phyloP scores from a whole-genome alignment of 2,797 vertebrate genomes.

The Macropus fuliginosus region DNA sequence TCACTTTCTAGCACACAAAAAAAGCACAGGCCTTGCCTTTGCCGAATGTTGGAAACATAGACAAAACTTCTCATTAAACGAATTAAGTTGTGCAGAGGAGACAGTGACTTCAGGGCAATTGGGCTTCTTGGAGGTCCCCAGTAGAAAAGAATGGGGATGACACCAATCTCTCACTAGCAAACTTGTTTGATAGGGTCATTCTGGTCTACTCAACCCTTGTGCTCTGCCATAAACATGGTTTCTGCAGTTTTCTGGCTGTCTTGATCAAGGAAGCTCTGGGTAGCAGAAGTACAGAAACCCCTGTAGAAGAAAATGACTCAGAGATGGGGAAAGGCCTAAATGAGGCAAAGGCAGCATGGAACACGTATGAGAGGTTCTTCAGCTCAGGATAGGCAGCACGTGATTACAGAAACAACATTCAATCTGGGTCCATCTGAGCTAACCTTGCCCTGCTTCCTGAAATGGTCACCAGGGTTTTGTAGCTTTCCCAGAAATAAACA shows the following conservation, averaged over 20 bases:
- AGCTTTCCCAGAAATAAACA: constrained; percentile 24
- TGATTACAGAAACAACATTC: constrained; percentile 50
- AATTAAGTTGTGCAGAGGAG: not conserved
- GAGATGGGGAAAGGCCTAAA: constrained; percentile 30
- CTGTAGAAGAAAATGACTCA: constrained; percentile 47
- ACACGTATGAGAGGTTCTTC: not conserved
- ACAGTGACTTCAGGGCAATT: not conserved
- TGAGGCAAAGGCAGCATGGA: not conserved
- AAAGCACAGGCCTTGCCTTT: not conserved
- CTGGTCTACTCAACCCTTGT: not conserved
- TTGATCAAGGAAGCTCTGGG: not conserved
- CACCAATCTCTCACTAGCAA: not conserved
- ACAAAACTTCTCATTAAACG: not conserved
- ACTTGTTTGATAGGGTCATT: not conserved
- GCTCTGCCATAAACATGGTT: not conserved
- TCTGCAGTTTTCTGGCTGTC: constrained; percentile 44
- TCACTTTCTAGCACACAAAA: constrained; percentile 27
- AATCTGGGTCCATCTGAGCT: constrained; percentile 6
- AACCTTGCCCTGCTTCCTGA: constrained; percentile 58
- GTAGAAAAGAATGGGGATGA: not conserved
- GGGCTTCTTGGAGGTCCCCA: not conserved
- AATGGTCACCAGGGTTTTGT: constrained; percentile 46
- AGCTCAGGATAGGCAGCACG: constrained; percentile 53
- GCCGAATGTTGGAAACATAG: constrained; percentile 11
- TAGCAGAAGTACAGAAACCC: constrained; percentile 47